Percentiles rank a stretch among this genome's conserved stretches.
Evolutionary conservation across 2,113 vertebrate species (phyloP).

Genomic region (Dromiciops gliroides): DNA sequence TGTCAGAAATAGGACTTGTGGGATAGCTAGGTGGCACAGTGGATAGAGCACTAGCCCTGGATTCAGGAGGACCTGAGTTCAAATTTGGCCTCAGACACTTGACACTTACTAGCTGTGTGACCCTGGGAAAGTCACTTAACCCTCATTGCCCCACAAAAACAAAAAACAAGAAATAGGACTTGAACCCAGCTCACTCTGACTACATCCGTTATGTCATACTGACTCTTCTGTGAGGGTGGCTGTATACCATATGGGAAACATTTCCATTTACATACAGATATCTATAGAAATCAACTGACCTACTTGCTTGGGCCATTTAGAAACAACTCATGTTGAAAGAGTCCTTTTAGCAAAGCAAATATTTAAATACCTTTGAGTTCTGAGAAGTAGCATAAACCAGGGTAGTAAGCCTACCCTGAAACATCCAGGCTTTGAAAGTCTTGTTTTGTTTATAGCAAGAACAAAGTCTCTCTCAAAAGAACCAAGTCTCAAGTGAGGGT

Average conservation of each 20-base stretch:
- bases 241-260: background rate
- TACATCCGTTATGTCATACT: background rate
- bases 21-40: too few relatives aligned
- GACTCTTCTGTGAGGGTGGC: background rate
- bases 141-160: too few relatives aligned
- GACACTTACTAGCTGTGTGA: too few relatives aligned
- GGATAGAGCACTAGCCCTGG: too few relatives aligned
- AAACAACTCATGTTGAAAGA: background rate
- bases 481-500: background rate
- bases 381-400: background rate
- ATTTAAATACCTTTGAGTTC: background rate
- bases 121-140: too few relatives aligned
- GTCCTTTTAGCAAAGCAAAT: background rate
- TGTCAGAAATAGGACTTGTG: background rate
- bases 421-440: slow-evolving; percentile 4
- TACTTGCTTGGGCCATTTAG: background rate
- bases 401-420: background rate
- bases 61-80: too few relatives aligned
- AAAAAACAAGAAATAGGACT: background rate
- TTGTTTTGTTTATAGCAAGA: background rate
- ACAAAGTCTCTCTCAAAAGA: too few relatives aligned
- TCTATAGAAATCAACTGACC: background rate
- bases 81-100: too few relatives aligned
- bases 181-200: background rate
- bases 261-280: background rate